Base-by-base conservation (phyloP, 2,888 invertebrate genomes). In the Drosophila birchii region DNA sequence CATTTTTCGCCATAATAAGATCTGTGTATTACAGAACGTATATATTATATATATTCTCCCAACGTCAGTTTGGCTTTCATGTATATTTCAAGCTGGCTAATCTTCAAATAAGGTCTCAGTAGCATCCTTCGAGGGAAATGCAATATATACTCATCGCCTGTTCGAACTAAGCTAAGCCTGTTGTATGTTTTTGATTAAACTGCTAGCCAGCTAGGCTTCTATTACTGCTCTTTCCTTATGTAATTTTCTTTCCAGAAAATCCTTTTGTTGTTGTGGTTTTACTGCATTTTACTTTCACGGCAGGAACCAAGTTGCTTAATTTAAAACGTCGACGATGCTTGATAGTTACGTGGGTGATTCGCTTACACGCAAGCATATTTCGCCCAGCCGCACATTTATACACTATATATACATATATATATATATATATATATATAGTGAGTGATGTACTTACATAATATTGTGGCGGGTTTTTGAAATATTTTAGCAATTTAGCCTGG, bases 311-410 rank as follows among this genome's bases (percentile, higher is more conserved):
- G 85, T 86, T 81, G 73, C 75, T 79, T 75, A 78, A 88, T 86
- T 82, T 75, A 78, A 86, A 72, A 60, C 79, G 78, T 63, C 79
- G 78, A 71, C 73, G 70, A 60, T 54, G 61, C 75, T 76, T 88
- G 86, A 78, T 82, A 86, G 75, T 80, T 82, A 75, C 78, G 73
- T 87, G 80, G 76, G 82, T 78, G 26, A n/a, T 29, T 75, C 75
- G 47, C 79, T 82, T 69, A 72, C 86, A 86, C 83, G 78, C 80
- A 69, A 56, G 56, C 51, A 51, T 51, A 34, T 20, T 49, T 29
- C 14, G 49, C 39, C 39, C n/a, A 34, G 74, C 87, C 53, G 54
- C 54, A 69, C 20, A 47, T 20, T 41, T 20, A 66, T 44, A 12
- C 36, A 49, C 34, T 43, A 29, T n/a, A n/a, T n/a, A n/a, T n/a